Conservation (phyloP, 1,140 invertebrate genomes). For the Maniola jurtina region DNA sequence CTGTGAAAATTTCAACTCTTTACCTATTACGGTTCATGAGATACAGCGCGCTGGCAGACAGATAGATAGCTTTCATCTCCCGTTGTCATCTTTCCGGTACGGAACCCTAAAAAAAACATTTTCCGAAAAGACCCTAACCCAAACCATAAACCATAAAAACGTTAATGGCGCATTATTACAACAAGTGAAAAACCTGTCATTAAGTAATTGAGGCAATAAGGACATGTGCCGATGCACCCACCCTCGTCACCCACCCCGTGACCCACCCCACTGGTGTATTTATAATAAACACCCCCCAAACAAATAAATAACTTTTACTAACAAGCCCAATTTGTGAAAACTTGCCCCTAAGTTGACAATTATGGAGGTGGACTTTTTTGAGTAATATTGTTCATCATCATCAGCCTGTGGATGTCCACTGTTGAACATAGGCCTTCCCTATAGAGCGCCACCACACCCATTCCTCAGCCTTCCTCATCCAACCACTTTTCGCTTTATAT, state of each 20-base stretch:
- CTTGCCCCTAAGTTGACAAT: not conserved
- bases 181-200: conserved; percentile 36
- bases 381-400: not conserved
- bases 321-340: conserved; percentile 20
- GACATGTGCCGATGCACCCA: conserved; percentile 20
- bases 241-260: not conserved
- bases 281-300: conserved; percentile 11
- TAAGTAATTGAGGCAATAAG: conserved; percentile 28
- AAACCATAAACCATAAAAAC: conserved; percentile 4
- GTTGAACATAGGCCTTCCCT: too few relatives aligned
- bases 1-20: too few relatives aligned
- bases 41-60: too few relatives aligned
- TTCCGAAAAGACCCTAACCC: not conserved
- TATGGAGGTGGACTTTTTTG: conserved; percentile 26
- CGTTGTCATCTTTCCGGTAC: too few relatives aligned
- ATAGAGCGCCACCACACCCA: too few relatives aligned
- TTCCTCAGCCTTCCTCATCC: too few relatives aligned
- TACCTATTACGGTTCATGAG: too few relatives aligned
- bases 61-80: too few relatives aligned
- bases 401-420: too few relatives aligned
- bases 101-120: not conserved
- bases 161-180: conserved; percentile 10
- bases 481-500: too few relatives aligned
- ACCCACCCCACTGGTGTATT: not conserved
- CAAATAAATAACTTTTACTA: conserved; percentile 27